phyloP scores from a whole-genome alignment of 2,113 vertebrate species.

The Fulmarus glacialis region DNA sequence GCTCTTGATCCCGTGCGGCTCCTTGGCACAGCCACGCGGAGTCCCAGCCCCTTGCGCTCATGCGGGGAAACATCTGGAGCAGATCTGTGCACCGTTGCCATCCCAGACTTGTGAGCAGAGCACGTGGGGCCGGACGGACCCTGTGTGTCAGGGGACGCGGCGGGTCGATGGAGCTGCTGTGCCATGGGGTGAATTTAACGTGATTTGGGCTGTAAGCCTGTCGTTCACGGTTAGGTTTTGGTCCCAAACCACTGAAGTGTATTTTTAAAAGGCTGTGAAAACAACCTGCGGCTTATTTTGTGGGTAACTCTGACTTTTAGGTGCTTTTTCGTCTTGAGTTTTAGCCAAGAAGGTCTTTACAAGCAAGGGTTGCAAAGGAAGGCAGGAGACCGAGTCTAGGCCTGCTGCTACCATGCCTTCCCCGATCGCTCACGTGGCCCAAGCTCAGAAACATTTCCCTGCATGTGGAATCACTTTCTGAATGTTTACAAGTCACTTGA shows the following conservation, averaged over 20 bases:
- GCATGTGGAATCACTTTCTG: neutral
- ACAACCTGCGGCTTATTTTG: neutral
- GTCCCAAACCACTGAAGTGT: neutral
- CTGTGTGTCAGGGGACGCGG: fast-evolving
- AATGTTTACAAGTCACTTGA: neutral
- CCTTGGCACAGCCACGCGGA: neutral
- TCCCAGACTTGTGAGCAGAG: neutral
- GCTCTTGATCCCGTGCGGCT: neutral
- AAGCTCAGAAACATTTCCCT: neutral
- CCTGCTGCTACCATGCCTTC: neutral
- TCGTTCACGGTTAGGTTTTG: neutral
- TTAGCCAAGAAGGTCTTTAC: neutral
- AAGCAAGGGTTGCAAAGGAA: neutral
- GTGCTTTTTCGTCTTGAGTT: neutral
- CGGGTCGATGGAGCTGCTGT: neutral
- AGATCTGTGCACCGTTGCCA: fast-evolving
- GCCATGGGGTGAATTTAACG: neutral
- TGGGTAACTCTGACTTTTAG: neutral
- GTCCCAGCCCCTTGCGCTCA: neutral
- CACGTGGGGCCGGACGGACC: neutral
- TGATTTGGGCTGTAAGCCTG: neutral
- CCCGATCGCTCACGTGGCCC: neutral
- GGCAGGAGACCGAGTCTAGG: neutral
- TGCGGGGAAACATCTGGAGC: neutral
- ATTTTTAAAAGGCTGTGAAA: neutral